A percentile compares a stretch with the other conserved stretches of the same genome.
phyloP scores from a whole-genome alignment of 1,140 invertebrate genomes.

The Drosophila funebris region DNA sequence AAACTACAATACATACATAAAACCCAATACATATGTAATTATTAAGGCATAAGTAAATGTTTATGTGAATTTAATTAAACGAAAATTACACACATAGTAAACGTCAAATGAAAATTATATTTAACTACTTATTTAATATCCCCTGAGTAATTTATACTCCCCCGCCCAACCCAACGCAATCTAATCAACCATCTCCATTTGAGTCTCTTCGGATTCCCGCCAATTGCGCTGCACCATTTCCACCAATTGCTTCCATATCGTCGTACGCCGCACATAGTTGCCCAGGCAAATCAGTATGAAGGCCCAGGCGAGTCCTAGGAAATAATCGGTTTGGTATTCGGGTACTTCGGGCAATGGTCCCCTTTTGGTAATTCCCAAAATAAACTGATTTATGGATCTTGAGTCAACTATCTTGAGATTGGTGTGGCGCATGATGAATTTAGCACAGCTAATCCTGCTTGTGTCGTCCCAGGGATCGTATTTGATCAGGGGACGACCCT shows the following conservation, averaged over 20 bases:
- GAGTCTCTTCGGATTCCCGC: conserved; percentile 93
- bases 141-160: not conserved
- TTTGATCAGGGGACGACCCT: conserved; percentile 88
- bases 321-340: conserved; percentile 88
- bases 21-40: conserved; percentile 37
- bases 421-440: conserved; percentile 92
- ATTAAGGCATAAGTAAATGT: conserved; percentile 71
- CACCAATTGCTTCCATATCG: conserved; percentile 91
- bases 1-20: conserved; percentile 30
- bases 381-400: conserved; percentile 8
- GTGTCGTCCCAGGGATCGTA: conserved; percentile 88
- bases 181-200: conserved; percentile 87
- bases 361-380: not conserved
- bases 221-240: conserved; percentile 94
- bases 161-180: not conserved
- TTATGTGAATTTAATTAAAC: conserved; percentile 80
- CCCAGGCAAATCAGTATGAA: conserved; percentile 92
- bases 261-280: conserved; percentile 91
- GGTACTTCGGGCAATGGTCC: conserved; percentile 85
- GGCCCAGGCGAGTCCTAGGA: conserved; percentile 92
- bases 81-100: conserved; percentile 66
- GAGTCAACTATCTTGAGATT: conserved; percentile 86
- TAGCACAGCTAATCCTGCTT: conserved; percentile 91
- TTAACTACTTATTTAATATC: conserved; percentile 13
- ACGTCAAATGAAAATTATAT: conserved; percentile 20